A percentile compares a stretch with the other conserved stretches of the same genome.
Evolutionary conservation across 2,113 vertebrate genomes (phyloP).

Genomic region (Sinosuthora webbiana): DNA sequence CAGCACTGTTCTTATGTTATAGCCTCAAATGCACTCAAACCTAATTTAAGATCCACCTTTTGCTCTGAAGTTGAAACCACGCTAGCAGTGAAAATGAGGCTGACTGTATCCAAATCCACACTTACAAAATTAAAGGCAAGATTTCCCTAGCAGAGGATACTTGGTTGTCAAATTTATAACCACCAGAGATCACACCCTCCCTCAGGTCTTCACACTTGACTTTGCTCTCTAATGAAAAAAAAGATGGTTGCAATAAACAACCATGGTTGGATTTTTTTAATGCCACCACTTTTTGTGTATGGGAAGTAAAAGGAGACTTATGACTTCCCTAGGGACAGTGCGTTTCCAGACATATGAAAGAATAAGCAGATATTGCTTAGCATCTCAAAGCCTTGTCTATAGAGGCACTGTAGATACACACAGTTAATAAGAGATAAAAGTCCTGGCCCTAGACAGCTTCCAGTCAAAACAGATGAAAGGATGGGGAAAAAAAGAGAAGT

Average conservation of each 20-base stretch:
- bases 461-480: constrained; percentile 35
- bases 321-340: neutral
- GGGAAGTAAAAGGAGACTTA: neutral
- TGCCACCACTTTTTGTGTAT: neutral
- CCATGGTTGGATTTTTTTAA: neutral
- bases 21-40: constrained; percentile 27
- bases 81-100: neutral
- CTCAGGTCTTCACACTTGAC: neutral
- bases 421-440: constrained; percentile 22
- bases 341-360: neutral
- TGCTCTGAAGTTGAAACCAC: neutral
- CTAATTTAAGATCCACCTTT: constrained; percentile 46
- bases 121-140: constrained; percentile 34
- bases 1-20: neutral
- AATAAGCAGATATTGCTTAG: neutral
- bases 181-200: neutral
- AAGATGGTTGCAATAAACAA: neutral
- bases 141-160: neutral
- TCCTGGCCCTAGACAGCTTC: neutral
- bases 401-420: neutral
- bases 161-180: neutral
- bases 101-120: constrained; percentile 1
- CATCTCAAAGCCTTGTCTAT: neutral
- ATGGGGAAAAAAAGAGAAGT: neutral
- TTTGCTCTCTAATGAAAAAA: neutral